Conservation (phyloP, 2,888 invertebrate genomes). For the Corythucha ciliata region DNA sequence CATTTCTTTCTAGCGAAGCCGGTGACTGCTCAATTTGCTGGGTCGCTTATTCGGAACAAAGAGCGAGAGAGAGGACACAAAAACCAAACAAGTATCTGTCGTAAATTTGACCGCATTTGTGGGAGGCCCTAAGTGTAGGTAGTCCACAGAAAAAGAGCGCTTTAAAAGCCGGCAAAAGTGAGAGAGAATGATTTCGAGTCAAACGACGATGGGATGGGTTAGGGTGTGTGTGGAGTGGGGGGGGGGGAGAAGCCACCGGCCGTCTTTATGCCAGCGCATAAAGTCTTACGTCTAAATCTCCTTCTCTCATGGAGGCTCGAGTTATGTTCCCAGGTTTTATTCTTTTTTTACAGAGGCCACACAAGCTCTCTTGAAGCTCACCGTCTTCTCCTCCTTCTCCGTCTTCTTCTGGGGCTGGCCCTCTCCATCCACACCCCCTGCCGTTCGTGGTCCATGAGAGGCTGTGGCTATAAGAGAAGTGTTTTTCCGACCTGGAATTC, state of each 20-base stretch:
- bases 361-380: constrained; percentile 22
- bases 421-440: no score
- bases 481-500: no score
- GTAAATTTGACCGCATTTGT: constrained; percentile 27
- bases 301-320: constrained; percentile 12
- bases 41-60: no score
- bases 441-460: no score
- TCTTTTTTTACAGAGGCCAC: constrained; percentile 28
- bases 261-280: constrained; percentile 26
- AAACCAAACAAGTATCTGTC: constrained; percentile 29
- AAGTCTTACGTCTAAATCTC: constrained; percentile 29
- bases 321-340: constrained; percentile 22
- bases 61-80: no score
- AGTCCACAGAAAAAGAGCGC: background rate
- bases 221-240: constrained; percentile 3
- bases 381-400: constrained; percentile 13
- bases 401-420: no score
- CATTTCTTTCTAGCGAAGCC: no score
- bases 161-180: background rate
- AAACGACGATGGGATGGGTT: constrained; percentile 2
- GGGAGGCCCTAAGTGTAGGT: constrained; percentile 19
- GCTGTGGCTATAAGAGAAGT: no score
- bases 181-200: constrained; percentile 8
- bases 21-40: constrained; percentile 27
- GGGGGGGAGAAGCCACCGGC: constrained; percentile 15